phyloP scores from a whole-genome alignment of 2,888 invertebrate species.

The Chymomyza fuscimana region DNA sequence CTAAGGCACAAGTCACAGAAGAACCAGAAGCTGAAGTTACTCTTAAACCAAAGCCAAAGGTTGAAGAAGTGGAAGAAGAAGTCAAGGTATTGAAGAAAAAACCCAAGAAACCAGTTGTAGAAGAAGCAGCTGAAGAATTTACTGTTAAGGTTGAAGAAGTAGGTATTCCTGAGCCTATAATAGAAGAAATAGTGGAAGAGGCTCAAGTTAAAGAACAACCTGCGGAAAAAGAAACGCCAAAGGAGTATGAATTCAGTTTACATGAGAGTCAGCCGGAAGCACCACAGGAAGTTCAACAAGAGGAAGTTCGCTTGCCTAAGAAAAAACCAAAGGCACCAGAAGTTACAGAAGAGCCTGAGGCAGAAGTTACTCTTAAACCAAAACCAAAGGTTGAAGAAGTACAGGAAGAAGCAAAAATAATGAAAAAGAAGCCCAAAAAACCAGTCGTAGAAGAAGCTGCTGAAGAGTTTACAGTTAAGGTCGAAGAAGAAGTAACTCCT shows the following conservation, averaged over 20 bases:
- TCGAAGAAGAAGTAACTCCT: constrained; percentile 65
- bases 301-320: constrained; percentile 60
- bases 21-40: constrained; percentile 75
- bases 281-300: constrained; percentile 30
- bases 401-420: constrained; percentile 62
- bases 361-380: constrained; percentile 64
- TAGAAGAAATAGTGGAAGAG: constrained; percentile 68
- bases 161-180: constrained; percentile 44
- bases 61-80: constrained; percentile 70
- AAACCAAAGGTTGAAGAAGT: constrained; percentile 62
- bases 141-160: constrained; percentile 73
- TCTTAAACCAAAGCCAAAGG: constrained; percentile 57
- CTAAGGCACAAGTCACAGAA: constrained; percentile 59
- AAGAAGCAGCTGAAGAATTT: constrained; percentile 73
- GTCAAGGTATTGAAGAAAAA: constrained; percentile 69
- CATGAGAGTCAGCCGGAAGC: constrained; percentile 47
- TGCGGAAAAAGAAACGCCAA: constrained; percentile 51
- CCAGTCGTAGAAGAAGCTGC: constrained; percentile 65
- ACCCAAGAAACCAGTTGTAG: constrained; percentile 60
- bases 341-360: constrained; percentile 65
- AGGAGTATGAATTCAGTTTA: constrained; percentile 54
- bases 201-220: constrained; percentile 54
- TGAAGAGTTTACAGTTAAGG: constrained; percentile 67
- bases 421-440: constrained; percentile 73
- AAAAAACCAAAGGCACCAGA: constrained; percentile 54